Evolutionary conservation across 2,113 vertebrate genomes (phyloP), one percentile per base, ranked within the genome.

Genomic region (Saimiri boliviensis): DNA sequence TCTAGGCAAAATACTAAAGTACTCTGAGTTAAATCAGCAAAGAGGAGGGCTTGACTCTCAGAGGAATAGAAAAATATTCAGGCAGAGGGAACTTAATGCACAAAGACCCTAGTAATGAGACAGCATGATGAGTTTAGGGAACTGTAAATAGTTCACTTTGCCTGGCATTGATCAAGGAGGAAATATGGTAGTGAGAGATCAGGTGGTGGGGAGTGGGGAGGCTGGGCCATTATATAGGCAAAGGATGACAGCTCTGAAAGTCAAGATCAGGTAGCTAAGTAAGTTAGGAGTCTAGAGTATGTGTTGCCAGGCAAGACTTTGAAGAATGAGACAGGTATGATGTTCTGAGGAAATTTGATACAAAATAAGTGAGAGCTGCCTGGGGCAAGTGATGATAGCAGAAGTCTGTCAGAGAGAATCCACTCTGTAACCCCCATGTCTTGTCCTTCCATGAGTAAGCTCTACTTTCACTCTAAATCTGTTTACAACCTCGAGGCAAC

Each of bases 1-100:
- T 76, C 82, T 63, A 83, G 5, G 3, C 47, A 32, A 93, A 49
- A 77, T n/a, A n/a, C 49, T 74, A 85, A 91, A 94, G 52, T 35
- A 76, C 19, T 4, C 30, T 14, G 30, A 82, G 9, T 81, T 52
- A 76, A 70, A 54, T 8, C 91, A 40, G 54, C 25, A 74, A 84
- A 80, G n/a, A 42, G 21, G 2, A 6, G 2, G 2, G 2, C 5
- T n/a, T 68, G 21, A 42, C 5, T 58, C 30, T 70, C 60, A 0
- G 17, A 77, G 37, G 27, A 86, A 17, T 81, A 85, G 40, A 89
- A 79, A 86, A 49, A 35, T 56, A 70, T 35, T 89, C 32, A 70
- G 9, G 20, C 7, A 71, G 42, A 83, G 77, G 32, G 14, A 71
- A 83, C 21, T 92, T 82, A 76, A 32, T 54, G 42, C n/a, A 35